These are phyloP conservation scores for Ispidina lecontei DNA, from an alignment of 2,797 vertebrate genomes.

Conservation along the genomic window DNA sequence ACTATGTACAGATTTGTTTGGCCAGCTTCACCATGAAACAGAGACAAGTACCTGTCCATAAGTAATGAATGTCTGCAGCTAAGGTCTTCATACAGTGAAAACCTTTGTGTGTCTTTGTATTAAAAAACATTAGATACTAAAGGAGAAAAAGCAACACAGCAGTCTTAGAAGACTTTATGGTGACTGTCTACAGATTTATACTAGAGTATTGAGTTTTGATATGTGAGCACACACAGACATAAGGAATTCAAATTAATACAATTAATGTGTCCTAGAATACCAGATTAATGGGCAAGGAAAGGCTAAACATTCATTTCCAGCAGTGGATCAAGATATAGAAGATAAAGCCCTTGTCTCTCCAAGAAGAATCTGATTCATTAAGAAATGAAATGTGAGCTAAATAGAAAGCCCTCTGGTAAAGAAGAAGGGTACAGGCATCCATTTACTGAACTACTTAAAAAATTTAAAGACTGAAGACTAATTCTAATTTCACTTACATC, in stretches of 20 bases:
- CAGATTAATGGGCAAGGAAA: not conserved
- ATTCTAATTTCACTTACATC: not conserved
- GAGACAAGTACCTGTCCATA: not conserved
- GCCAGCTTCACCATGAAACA: not conserved
- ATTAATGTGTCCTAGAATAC: not conserved
- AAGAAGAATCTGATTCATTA: slow-evolving; percentile 39
- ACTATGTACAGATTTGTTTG: not conserved
- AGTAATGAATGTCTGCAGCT: not conserved
- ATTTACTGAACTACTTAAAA: not conserved
- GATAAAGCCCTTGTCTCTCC: slow-evolving; percentile 10
- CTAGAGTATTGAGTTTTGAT: not conserved
- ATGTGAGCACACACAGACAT: not conserved
- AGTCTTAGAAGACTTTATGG: not conserved
- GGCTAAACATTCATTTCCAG: slow-evolving; percentile 7
- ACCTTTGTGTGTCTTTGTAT: not conserved
- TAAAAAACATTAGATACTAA: not conserved
- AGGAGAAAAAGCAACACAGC: not conserved
- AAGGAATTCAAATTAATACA: not conserved
- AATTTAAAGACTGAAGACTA: not conserved
- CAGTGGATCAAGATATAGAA: slow-evolving; percentile 12
- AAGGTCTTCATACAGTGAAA: not conserved
- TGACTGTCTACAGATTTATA: not conserved
- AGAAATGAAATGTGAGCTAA: slow-evolving; percentile 60
- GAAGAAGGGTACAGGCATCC: slow-evolving; percentile 10
- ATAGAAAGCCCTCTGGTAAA: slow-evolving; percentile 49